Conservation (phyloP, 1,140 invertebrate species). For the Fopius arisanus region DNA sequence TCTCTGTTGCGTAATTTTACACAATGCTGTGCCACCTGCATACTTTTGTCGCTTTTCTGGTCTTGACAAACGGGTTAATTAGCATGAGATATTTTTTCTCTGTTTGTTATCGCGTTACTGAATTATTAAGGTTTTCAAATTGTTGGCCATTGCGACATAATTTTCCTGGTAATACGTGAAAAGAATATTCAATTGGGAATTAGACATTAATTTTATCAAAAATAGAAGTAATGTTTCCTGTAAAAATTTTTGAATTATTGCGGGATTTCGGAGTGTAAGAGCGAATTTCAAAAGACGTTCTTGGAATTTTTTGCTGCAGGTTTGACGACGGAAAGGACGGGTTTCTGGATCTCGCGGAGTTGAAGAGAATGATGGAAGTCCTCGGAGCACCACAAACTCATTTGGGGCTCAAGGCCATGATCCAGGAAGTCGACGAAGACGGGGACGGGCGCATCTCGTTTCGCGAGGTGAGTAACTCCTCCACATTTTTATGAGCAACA, state of each 20-base stretch:
- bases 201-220: too few species aligned
- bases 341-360: slow-evolving; percentile 84
- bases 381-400: slow-evolving; percentile 95
- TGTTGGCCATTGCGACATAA: too few species aligned
- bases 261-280: too few species aligned
- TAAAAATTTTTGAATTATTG: too few species aligned
- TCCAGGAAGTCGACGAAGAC: slow-evolving; percentile 92
- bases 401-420: slow-evolving; percentile 92
- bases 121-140: too few species aligned
- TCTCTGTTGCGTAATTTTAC: slow-evolving; percentile 1
- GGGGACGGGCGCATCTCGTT: slow-evolving; percentile 89
- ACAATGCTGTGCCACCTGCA: not conserved
- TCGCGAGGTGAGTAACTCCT: slow-evolving; percentile 72
- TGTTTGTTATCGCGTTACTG: too few species aligned
- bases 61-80: not conserved
- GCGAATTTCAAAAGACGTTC: too few species aligned
- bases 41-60: not conserved
- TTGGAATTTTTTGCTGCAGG: slow-evolving; percentile 64
- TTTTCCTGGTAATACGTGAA: too few species aligned
- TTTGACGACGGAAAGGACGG: slow-evolving; percentile 90
- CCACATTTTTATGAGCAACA: not conserved
- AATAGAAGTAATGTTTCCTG: too few species aligned
- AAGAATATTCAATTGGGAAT: too few species aligned
- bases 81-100: not conserved
- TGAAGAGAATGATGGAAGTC: slow-evolving; percentile 97